Conservation (phyloP, 2,888 invertebrate species). For the Synergus umbraculus region DNA sequence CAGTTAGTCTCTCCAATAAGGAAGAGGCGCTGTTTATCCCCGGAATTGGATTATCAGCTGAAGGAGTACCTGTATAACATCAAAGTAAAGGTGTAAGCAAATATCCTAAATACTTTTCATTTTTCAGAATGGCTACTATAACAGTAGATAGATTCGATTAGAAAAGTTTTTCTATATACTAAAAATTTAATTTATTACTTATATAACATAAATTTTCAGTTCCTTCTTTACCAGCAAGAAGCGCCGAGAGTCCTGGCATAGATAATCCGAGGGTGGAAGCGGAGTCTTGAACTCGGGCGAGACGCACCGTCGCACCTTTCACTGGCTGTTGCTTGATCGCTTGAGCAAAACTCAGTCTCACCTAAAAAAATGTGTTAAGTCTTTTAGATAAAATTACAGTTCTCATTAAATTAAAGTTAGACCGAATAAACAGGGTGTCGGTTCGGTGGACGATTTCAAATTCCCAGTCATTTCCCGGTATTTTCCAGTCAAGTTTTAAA, state of each 20-base stretch:
- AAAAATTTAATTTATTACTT: too few species aligned
- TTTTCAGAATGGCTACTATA: not conserved
- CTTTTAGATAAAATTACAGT: not conserved
- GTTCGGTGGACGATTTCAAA: too few species aligned
- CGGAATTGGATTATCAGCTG: constrained; percentile 81
- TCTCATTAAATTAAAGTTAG: not conserved
- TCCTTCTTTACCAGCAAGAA: constrained; percentile 78
- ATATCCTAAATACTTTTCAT: not conserved
- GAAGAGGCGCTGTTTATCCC: constrained; percentile 79
- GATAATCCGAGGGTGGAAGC: constrained; percentile 79
- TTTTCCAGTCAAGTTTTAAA: too few species aligned
- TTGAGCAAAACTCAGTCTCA: constrained; percentile 73
- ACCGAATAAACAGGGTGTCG: not conserved
- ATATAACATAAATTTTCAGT: not conserved
- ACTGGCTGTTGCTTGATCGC: constrained; percentile 76
- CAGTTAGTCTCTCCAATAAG: constrained; percentile 79
- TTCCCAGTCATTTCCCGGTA: too few species aligned
- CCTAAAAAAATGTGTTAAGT: constrained; percentile 57
- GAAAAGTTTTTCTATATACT: too few species aligned
- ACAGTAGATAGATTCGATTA: too few species aligned
- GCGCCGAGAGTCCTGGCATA: constrained; percentile 81
- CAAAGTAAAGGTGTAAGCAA: not conserved
- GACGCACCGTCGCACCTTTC: constrained; percentile 77
- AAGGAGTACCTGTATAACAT: constrained; percentile 78
- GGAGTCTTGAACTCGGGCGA: constrained; percentile 77